phyloP scores from a whole-genome alignment of 1,140 invertebrate species.

The Helicoverpa armigera region DNA sequence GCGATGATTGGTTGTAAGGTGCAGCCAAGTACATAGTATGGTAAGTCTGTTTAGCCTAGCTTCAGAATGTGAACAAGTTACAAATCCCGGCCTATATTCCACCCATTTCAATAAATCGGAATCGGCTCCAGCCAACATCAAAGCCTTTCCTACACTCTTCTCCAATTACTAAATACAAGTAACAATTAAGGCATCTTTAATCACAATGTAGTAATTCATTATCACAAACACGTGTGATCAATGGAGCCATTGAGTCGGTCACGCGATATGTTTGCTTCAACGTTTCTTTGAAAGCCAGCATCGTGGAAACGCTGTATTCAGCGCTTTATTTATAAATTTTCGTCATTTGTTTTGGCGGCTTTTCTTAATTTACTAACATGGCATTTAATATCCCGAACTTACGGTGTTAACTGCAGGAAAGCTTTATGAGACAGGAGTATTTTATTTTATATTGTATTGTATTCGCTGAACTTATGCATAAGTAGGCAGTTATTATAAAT shows the following conservation, averaged over 20 bases:
- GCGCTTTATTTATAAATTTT: constrained; percentile 37
- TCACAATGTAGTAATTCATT: constrained; percentile 37
- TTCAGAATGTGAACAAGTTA: background rate
- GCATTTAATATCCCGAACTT: no score
- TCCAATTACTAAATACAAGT: constrained; percentile 40
- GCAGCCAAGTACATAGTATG: no score
- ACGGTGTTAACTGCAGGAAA: background rate
- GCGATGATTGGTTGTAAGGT: no score
- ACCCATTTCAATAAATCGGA: background rate
- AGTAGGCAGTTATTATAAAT: no score
- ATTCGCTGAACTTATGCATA: no score
- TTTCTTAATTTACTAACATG: constrained; percentile 12
- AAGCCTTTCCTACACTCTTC: constrained; percentile 13
- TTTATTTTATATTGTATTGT: no score
- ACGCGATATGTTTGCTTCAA: constrained; percentile 60
- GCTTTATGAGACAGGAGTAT: no score
- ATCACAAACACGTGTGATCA: constrained; percentile 53
- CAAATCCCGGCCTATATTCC: background rate
- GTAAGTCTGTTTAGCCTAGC: background rate
- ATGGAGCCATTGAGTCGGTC: constrained; percentile 63
- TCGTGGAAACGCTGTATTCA: constrained; percentile 55
- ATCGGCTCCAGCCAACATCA: background rate
- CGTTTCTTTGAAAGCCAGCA: constrained; percentile 56
- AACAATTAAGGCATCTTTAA: constrained; percentile 29
- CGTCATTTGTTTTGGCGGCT: constrained; percentile 40